Evolutionary conservation across 2,113 vertebrate species (phyloP).

Genomic region (Saguinus imperator): DNA sequence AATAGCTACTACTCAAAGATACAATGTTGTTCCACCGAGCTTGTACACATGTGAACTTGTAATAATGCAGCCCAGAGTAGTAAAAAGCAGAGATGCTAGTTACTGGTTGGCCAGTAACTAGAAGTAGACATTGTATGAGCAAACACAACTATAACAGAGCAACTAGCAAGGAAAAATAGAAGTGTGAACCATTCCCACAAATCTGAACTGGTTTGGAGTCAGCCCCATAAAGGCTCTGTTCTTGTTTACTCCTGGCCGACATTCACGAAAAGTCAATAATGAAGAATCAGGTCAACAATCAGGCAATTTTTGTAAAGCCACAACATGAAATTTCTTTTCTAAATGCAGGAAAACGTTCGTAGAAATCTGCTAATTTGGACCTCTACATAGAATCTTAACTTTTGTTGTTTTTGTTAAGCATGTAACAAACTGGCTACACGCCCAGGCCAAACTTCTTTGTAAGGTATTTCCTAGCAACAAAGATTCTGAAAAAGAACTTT

Average conservation of each 20-base stretch:
- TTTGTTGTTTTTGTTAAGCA: neutral
- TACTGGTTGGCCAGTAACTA: neutral
- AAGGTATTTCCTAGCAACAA: neutral
- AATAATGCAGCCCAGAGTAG: neutral
- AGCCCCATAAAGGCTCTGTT: neutral
- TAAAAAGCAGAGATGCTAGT: neutral
- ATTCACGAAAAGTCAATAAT: constrained; percentile 5
- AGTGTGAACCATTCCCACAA: neutral
- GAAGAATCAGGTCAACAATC: constrained; percentile 13
- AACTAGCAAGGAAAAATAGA: neutral
- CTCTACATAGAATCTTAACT: neutral
- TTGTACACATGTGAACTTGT: neutral
- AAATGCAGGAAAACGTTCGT: neutral
- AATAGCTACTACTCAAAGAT: neutral
- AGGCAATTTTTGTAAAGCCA: neutral
- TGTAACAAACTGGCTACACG: neutral
- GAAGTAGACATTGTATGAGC: neutral
- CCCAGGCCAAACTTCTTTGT: constrained; percentile 3
- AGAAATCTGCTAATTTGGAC: constrained; percentile 3
- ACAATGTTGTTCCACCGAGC: neutral
- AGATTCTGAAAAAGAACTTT: neutral
- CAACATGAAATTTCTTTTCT: neutral
- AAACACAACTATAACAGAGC: neutral
- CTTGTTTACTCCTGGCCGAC: neutral
- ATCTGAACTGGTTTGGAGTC: neutral